Percentiles rank a stretch among this genome's conserved stretches.
Evolutionary conservation across 2,113 vertebrate genomes (phyloP).

Genomic region (Pseudorhombus dupliciocellatus): DNA sequence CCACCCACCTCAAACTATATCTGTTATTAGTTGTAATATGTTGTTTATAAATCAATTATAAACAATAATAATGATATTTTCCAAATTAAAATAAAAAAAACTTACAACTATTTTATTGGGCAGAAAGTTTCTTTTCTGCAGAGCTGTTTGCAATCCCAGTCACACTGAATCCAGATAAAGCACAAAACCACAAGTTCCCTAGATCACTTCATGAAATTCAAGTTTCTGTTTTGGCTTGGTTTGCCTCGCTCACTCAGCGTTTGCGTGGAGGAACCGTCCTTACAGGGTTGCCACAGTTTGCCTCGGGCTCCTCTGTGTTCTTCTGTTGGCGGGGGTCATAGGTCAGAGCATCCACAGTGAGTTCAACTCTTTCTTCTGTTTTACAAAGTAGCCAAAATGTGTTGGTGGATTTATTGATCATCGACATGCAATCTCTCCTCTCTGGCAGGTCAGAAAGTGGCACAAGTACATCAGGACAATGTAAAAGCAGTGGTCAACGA

Average conservation of each 20-base stretch:
- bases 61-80: too few species aligned
- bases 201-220: constrained; percentile 6
- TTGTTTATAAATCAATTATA: too few species aligned
- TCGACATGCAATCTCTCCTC: background rate
- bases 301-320: constrained; percentile 57
- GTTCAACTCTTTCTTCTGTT: constrained; percentile 35
- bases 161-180: background rate
- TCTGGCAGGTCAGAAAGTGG: constrained; percentile 44
- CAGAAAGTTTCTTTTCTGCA: background rate
- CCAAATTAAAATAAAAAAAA: background rate
- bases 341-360: constrained; percentile 65
- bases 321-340: constrained; percentile 61
- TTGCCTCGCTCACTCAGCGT: constrained; percentile 31
- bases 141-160: constrained; percentile 10
- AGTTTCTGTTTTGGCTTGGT: constrained; percentile 6
- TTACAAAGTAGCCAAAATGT: background rate
- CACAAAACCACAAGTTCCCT: constrained; percentile 30
- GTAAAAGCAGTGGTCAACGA: constrained; percentile 9
- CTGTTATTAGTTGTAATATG: too few species aligned
- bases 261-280: constrained; percentile 53
- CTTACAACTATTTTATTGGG: background rate
- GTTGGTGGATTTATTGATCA: background rate
- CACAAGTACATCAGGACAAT: constrained; percentile 10
- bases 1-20: too few species aligned
- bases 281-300: constrained; percentile 46